Base-by-base conservation (phyloP, 2,888 invertebrate species). In the Stenoptilia bipunctidactyla region DNA sequence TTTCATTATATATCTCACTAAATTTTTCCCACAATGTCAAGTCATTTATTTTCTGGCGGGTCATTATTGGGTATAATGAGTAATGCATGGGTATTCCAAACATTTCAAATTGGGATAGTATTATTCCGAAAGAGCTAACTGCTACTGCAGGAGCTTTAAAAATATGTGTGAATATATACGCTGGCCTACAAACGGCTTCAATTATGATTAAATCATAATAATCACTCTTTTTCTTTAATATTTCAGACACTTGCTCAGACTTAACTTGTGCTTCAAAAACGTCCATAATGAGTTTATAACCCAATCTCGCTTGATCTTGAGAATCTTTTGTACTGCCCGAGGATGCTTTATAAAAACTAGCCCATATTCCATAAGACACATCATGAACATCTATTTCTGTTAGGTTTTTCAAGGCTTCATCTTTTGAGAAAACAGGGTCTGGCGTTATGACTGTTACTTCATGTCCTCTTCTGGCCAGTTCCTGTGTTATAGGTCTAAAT, bases 401-500 rank as follows among this genome's bases (percentile, higher is more conserved):
- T 1, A 77, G 50, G 44, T 82, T 85, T 1, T 20, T 10, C 1
- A 63, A 65, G 1, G 54, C 3, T 34, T 49, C n/a, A 13, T 51
- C 67, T 43, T 61, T 53, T 0, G 53, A 45, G 15, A 57, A 74
- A 0, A 46, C 58, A 3, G 83, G 80, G 43, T 83, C 53, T 15
- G 84, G 40, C 1, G 85, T 82, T 0, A 83, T 47, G 0, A 80
- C 57, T 0, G 68, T 59, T 0, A 86, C 49, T 38, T 85, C 62
- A 41, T 86, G 85, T 1, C 84, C 85, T 10, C 72, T 58, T 36
- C 50, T 63, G 0, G 63, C 62, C n/a, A 86, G 50, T 36, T 74
- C 76, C 1, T 64, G 55, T 6, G 64, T 64, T 2, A 85, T 40
- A 1, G 66, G 56, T 13, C 70, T 57, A 40, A 66, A 82, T 0